phyloP scores from a whole-genome alignment of 2,113 vertebrate species.

The Mohoua ochrocephala region DNA sequence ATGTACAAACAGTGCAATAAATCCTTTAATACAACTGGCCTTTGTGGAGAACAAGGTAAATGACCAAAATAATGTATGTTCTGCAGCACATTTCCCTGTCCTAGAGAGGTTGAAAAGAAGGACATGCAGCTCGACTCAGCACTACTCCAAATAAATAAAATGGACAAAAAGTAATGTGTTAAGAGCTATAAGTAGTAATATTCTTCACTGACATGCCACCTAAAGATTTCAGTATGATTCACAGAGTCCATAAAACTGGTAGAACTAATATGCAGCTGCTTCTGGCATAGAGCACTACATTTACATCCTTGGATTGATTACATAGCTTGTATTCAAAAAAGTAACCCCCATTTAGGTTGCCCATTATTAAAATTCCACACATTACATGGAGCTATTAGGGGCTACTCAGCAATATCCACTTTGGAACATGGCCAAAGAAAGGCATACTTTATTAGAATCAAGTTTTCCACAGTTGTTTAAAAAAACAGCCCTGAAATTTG shows the following conservation, averaged over 20 bases:
- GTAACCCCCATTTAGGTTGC: neutral
- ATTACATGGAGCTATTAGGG: neutral
- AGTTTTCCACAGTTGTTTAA: neutral
- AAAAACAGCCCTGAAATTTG: neutral
- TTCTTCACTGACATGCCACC: neutral
- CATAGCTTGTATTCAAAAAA: neutral
- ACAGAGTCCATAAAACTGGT: conserved; percentile 9
- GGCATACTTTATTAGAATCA: neutral
- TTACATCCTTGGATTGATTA: neutral
- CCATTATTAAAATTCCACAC: neutral
- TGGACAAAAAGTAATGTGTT: neutral
- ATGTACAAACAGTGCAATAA: neutral
- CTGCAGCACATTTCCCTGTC: neutral
- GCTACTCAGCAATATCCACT: neutral
- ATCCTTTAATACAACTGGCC: neutral
- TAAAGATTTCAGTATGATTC: conserved; percentile 35
- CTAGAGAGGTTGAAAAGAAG: neutral
- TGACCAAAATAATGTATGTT: neutral
- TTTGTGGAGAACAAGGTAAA: neutral
- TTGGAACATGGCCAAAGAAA: neutral
- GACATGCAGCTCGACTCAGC: neutral
- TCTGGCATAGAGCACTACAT: neutral
- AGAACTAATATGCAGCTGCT: conserved; percentile 1
- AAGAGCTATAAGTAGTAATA: neutral
- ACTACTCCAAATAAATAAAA: conserved; percentile 22